A percentile compares a stretch with the other conserved stretches of the same genome.
Conservation (phyloP, 2,888 invertebrate species). For the Atethmia centrago region DNA sequence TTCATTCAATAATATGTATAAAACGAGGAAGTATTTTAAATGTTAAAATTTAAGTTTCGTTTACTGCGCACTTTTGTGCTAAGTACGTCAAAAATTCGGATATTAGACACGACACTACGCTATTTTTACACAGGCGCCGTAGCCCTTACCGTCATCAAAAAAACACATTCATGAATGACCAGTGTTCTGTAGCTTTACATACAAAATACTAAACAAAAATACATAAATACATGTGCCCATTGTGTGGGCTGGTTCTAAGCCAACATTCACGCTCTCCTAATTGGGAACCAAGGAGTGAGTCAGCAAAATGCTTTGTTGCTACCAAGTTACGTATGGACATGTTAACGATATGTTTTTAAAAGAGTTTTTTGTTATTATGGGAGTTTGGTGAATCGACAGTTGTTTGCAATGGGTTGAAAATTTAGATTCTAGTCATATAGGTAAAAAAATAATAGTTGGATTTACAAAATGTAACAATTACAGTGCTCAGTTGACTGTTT, state of each 20-base stretch:
- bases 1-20: too few relatives aligned
- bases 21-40: too few relatives aligned
- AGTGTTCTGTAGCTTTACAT: constrained; percentile 26
- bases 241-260: constrained; percentile 59
- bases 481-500: too few relatives aligned
- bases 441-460: too few relatives aligned
- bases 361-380: constrained; percentile 8
- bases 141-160: constrained; percentile 8
- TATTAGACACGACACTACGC: not conserved
- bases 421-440: not conserved
- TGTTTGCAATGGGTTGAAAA: not conserved
- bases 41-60: too few relatives aligned
- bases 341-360: constrained; percentile 59
- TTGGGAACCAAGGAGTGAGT: constrained; percentile 64
- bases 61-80: too few relatives aligned
- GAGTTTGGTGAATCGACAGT: constrained; percentile 14
- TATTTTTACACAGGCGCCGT: constrained; percentile 36
- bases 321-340: constrained; percentile 57
- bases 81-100: not conserved
- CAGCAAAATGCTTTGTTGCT: constrained; percentile 65
- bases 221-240: constrained; percentile 38
- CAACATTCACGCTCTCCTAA: constrained; percentile 62
- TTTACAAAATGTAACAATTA: too few relatives aligned
- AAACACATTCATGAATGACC: constrained; percentile 45
- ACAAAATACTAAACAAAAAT: constrained; percentile 52